Evolutionary conservation across 2,113 vertebrate species (phyloP), one percentile per base, ranked within the genome.

Genomic region (Romanogobio albipinnatus): DNA sequence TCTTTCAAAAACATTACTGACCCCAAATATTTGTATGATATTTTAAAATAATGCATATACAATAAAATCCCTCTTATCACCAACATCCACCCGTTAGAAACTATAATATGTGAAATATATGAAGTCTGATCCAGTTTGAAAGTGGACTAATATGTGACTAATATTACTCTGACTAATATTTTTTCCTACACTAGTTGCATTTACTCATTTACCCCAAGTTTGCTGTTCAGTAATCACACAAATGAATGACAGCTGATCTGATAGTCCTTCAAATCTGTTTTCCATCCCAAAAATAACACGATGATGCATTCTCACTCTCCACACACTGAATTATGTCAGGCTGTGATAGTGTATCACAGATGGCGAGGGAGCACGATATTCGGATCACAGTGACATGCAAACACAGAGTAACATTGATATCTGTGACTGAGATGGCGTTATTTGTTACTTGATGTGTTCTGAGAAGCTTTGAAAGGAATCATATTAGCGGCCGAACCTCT

Each of bases 231-330:
- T 22, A 43, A 36, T 19, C 33, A 24, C 39, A 47, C 2, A 58
- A 51, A 59, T 19, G 33, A 68, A 36, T 62, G 24, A 76, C 33
- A 11, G 43, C 58, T 15, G 29, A 64, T 36, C 51, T 29, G 51
- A 85, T 36, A 45, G 61, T 33, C 51, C 71, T 33, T 61, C 36
- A 61, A 62, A 47, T 64, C 77, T 83, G 82, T 58, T 75, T 84
- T 84, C 13, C 73, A 66, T 47, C 11, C 68, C 76, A n/a, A 81
- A 80, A 68, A 87, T 87, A 84, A 36, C 86, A 68, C 4, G 9
- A 10, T 86, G 77, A 56, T 39, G 68, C 81, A 43, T 33, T 84
- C 47, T 15, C 56, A 14, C 10, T 70, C 36, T 77, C 13, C 33
- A 13, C 75, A 79, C 62, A 14, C 39, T 39, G 22, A 83, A 59